Conservation (phyloP, 2,888 invertebrate species). For the Prenolepis imparis region DNA sequence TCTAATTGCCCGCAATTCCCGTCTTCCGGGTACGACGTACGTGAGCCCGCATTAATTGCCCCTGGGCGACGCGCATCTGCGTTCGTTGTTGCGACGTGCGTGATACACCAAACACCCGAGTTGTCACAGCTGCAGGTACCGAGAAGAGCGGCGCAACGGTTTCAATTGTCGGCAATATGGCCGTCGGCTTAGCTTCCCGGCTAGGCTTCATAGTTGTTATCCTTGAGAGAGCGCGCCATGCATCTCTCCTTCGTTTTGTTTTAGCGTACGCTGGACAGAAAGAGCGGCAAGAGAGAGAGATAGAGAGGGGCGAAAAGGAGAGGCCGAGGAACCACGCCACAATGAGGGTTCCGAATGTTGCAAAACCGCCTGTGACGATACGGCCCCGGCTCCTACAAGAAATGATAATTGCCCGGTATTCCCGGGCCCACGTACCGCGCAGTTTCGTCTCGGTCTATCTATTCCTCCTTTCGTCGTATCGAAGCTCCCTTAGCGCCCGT, state of each 20-base stretch:
- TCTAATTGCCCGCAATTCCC: slow-evolving; percentile 72
- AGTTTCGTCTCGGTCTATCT: slow-evolving; percentile 55
- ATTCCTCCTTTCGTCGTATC: slow-evolving; percentile 46
- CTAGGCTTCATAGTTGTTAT: slow-evolving; percentile 84
- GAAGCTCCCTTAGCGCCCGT: background rate
- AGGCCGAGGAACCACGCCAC: slow-evolving; percentile 72
- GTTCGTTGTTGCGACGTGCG: slow-evolving; percentile 65
- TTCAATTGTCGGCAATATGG: slow-evolving; percentile 85
- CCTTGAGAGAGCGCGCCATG: slow-evolving; percentile 84
- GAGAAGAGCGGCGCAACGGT: slow-evolving; percentile 80
- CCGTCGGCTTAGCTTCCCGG: slow-evolving; percentile 74
- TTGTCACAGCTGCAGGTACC: slow-evolving; percentile 79
- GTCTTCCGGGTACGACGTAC: slow-evolving; percentile 72
- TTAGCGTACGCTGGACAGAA: slow-evolving; percentile 79
- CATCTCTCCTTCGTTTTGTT: slow-evolving; percentile 83
- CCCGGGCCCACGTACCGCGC: slow-evolving; percentile 41
- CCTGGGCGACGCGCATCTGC: slow-evolving; percentile 67
- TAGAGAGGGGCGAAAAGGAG: slow-evolving; percentile 42
- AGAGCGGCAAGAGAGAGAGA: slow-evolving; percentile 65
- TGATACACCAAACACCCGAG: slow-evolving; percentile 61
- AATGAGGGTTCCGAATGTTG: slow-evolving; percentile 80
- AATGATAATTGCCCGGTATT: slow-evolving; percentile 80
- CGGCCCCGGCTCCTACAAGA: slow-evolving; percentile 77
- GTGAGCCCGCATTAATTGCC: slow-evolving; percentile 76
- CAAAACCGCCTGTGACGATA: slow-evolving; percentile 78